These are phyloP conservation scores for Lepilemur ruficaudatus DNA, from an alignment of 2,797 vertebrate genomes.

Conservation along the genomic window DNA sequence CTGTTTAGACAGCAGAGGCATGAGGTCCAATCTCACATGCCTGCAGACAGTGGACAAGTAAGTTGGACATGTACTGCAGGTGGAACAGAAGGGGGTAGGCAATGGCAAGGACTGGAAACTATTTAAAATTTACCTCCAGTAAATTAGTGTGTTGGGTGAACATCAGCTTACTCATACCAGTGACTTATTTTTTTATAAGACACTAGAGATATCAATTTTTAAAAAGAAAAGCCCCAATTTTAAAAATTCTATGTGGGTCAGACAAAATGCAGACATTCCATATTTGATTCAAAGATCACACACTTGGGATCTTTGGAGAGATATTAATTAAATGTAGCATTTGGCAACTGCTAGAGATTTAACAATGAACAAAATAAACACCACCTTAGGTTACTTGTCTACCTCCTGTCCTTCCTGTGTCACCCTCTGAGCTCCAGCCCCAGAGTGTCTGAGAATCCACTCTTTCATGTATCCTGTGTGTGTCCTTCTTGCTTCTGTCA, in stretches of 20 bases:
- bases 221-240: neutral
- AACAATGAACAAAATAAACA: neutral
- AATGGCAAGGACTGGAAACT: neutral
- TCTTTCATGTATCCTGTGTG: too few species aligned
- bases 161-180: neutral
- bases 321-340: neutral
- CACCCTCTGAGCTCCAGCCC: neutral
- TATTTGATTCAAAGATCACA: neutral
- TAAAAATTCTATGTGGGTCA: neutral
- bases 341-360: neutral
- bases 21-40: neutral
- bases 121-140: neutral
- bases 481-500: too few species aligned
- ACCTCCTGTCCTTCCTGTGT: neutral
- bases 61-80: neutral
- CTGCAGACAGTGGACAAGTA: neutral
- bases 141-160: neutral
- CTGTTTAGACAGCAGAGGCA: neutral
- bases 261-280: neutral
- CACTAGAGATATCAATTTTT: neutral
- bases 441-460: neutral
- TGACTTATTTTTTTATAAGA: neutral
- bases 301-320: neutral
- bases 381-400: too few species aligned
- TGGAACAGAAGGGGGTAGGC: neutral